Evolutionary conservation across 2,113 vertebrate genomes (phyloP).

Genomic region (Recurvirostra avosetta): DNA sequence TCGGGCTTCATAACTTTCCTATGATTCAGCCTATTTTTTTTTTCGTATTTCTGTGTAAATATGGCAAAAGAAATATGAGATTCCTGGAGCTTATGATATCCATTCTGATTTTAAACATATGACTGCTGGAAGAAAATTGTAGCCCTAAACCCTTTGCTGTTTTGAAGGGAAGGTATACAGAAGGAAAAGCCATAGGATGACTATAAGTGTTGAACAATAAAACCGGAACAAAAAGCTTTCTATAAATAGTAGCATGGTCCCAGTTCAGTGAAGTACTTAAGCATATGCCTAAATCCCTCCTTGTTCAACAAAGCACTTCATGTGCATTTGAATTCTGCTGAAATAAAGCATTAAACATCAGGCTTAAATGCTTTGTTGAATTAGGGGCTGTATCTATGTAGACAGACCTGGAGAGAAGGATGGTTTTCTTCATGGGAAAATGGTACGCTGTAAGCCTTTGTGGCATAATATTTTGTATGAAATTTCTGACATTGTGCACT

Average conservation of each 20-base stretch:
- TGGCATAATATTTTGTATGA: background rate
- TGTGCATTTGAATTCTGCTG: slow-evolving; percentile 7
- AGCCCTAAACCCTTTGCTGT: background rate
- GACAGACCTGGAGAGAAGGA: background rate
- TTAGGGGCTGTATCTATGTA: background rate
- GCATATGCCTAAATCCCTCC: slow-evolving; percentile 45
- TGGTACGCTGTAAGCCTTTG: background rate
- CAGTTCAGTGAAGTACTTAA: slow-evolving; percentile 43
- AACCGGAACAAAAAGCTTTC: slow-evolving; percentile 22
- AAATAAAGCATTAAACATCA: background rate
- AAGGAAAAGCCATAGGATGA: slow-evolving; percentile 44
- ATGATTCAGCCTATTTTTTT: background rate
- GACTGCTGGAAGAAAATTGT: background rate
- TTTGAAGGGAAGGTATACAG: background rate
- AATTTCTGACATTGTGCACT: background rate
- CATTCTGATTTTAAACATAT: background rate
- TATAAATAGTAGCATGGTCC: slow-evolving; percentile 35
- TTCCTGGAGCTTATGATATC: background rate
- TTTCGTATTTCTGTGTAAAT: background rate
- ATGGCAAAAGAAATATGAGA: background rate
- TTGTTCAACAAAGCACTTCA: slow-evolving; percentile 35
- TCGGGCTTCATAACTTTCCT: background rate
- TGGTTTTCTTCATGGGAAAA: background rate
- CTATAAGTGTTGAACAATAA: slow-evolving; percentile 33
- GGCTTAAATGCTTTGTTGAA: background rate